These are phyloP conservation scores for Lepidurus apus DNA, from an alignment of 1,140 invertebrate species.

Conservation along the genomic window DNA sequence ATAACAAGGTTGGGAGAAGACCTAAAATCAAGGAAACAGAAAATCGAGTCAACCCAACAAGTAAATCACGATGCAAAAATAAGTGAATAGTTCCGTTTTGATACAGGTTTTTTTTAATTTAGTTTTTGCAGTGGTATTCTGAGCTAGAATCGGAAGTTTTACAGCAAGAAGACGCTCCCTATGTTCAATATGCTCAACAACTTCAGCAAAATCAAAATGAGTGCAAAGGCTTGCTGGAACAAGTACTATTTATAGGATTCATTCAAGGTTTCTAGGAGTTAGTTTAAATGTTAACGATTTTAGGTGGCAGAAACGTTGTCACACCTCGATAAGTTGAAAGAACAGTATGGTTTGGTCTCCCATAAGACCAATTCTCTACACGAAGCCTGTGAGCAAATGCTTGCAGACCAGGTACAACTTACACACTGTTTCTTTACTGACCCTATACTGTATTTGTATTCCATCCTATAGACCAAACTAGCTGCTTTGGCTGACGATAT, in stretches of 20 bases:
- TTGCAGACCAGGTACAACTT: constrained; percentile 65
- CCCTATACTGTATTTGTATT: neutral
- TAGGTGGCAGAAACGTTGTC: constrained; percentile 66
- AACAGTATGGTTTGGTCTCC: constrained; percentile 76
- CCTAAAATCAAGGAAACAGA: constrained; percentile 39
- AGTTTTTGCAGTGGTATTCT: constrained; percentile 63
- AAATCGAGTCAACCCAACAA: constrained; percentile 49
- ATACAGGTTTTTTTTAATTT: constrained; percentile 40
- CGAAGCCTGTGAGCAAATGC: constrained; percentile 78
- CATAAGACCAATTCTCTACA: constrained; percentile 86
- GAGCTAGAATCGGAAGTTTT: constrained; percentile 57
- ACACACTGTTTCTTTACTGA: neutral
- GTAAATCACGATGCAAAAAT: constrained; percentile 42
- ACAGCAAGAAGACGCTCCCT: constrained; percentile 58
- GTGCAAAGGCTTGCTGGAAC: constrained; percentile 61
- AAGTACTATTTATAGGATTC: constrained; percentile 46
- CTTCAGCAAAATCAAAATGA: constrained; percentile 61
- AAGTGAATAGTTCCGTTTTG: constrained; percentile 44
- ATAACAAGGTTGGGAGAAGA: constrained; percentile 36
- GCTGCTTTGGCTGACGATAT: constrained; percentile 72
- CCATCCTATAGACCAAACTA: constrained; percentile 57
- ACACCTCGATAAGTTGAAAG: constrained; percentile 62
- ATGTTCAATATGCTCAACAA: constrained; percentile 63
- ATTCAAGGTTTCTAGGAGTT: constrained; percentile 33
- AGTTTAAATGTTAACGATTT: constrained; percentile 32